A percentile compares a stretch with the other conserved stretches of the same genome.
phyloP scores from a whole-genome alignment of 2,888 invertebrate genomes.

The Idaea dimidiata region DNA sequence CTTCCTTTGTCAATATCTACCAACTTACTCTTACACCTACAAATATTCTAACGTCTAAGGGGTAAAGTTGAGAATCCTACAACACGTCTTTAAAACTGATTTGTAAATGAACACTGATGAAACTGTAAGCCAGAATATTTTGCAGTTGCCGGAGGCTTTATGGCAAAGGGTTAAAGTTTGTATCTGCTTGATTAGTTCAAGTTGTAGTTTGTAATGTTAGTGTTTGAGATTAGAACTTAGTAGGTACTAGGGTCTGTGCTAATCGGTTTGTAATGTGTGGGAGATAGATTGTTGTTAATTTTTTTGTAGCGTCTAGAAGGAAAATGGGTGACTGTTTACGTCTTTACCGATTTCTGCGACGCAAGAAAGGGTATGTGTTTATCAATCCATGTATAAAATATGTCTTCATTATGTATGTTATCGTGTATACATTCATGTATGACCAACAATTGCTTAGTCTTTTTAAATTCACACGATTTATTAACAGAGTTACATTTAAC shows the following conservation, averaged over 20 bases:
- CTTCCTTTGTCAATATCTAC: neutral
- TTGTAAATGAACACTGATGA: neutral
- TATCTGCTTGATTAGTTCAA: neutral
- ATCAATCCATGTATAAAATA: no score
- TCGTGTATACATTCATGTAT: no score
- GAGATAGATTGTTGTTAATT: neutral
- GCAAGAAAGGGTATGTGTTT: no score
- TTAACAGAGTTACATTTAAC: no score
- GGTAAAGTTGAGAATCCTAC: neutral
- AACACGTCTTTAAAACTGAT: neutral
- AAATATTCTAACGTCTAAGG: neutral
- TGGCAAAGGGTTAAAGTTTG: neutral
- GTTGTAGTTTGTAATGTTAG: neutral
- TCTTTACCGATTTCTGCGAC: no score
- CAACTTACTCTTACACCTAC: neutral
- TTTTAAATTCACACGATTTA: no score
- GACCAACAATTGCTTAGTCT: no score
- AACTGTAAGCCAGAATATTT: neutral
- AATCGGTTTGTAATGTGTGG: neutral
- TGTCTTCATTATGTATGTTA: no score
- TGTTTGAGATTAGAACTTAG: constrained; percentile 1
- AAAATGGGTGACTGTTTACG: no score
- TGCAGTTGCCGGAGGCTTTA: neutral
- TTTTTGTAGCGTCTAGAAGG: neutral
- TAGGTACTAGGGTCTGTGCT: constrained; percentile 1